Conservation (phyloP, 2,888 invertebrate genomes). For the Cataglyphis albicans region DNA sequence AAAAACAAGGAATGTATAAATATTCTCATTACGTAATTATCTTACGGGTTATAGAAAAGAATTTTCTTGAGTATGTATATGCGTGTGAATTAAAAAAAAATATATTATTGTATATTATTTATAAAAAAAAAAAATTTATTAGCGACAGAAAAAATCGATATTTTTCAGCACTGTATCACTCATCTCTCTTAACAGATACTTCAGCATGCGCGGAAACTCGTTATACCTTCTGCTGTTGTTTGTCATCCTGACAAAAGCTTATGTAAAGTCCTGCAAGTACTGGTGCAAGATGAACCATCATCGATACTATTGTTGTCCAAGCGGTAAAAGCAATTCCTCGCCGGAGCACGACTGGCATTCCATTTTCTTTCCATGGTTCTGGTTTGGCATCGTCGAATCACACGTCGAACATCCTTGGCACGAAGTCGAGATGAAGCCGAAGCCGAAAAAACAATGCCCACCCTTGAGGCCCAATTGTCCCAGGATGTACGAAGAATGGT, state of each 20-base stretch:
- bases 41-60: not conserved
- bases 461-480: slow-evolving; percentile 73
- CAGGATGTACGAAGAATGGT: slow-evolving; percentile 72
- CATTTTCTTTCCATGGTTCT: slow-evolving; percentile 63
- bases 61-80: not conserved
- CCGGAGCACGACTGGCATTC: slow-evolving; percentile 58
- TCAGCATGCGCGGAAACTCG: slow-evolving; percentile 28
- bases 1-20: not conserved
- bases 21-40: not conserved
- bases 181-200: not conserved
- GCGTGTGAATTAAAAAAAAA: not conserved
- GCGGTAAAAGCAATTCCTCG: slow-evolving; percentile 59
- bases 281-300: slow-evolving; percentile 74
- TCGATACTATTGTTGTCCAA: slow-evolving; percentile 77
- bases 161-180: not conserved
- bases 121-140: not conserved
- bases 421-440: slow-evolving; percentile 29
- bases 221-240: slow-evolving; percentile 21
- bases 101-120: not conserved
- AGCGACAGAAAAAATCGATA: not conserved
- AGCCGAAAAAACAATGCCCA: slow-evolving; percentile 71
- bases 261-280: slow-evolving; percentile 70
- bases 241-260: slow-evolving; percentile 3
- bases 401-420: slow-evolving; percentile 29
- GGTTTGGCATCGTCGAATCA: slow-evolving; percentile 56